Base-by-base conservation (phyloP, 2,797 vertebrate species). In the Pterois miles region DNA sequence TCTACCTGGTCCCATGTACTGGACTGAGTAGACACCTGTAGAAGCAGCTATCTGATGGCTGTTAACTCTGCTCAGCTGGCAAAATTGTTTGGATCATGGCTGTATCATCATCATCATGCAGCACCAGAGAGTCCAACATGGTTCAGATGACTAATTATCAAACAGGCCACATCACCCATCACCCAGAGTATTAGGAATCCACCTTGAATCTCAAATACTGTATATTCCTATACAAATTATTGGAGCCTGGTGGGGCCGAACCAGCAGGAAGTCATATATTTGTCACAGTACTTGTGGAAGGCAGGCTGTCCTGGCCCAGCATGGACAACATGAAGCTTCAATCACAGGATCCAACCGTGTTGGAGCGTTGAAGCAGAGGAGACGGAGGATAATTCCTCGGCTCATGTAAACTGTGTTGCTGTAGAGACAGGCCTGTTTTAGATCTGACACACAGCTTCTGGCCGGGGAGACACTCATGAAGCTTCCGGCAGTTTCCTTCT, bases 401-500 rank as follows among this genome's bases (percentile, higher is more conserved):
- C 6, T 48, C 54, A 71, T 73, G 76, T 65, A 82, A 89, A 83
- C 65, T 2, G 5, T 33, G 65, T 52, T 8, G 29, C 57, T 59
- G 74, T n/a, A 52, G 79, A 77, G 63, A 75, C 73, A 70, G 71
- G 76, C 64, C 86, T 86, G 85, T 74, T 88, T 90, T 79, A 84
- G 65, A 88, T 89, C 90, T 78, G 71, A 78, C 82, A 79, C 86
- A 67, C 70, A 65, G 82, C 81, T 87, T 78, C 88, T 91, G 74
- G 85, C 80, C 81, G 25, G 78, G 40, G 81, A 85, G 91, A 92
- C 91, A 90, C 91, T 94, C 88, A 74, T 70, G 75, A 79, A 86
- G 88, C 91, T 93, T 94, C 93, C 93, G 92, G 92, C 88, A 89
- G 86, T 82, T 92, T 92, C 85, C 74, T 91, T 85, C 88, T 91